These are phyloP conservation scores for Luffia ferchaultella DNA, from an alignment of 2,888 invertebrate genomes.

Conservation along the genomic window DNA sequence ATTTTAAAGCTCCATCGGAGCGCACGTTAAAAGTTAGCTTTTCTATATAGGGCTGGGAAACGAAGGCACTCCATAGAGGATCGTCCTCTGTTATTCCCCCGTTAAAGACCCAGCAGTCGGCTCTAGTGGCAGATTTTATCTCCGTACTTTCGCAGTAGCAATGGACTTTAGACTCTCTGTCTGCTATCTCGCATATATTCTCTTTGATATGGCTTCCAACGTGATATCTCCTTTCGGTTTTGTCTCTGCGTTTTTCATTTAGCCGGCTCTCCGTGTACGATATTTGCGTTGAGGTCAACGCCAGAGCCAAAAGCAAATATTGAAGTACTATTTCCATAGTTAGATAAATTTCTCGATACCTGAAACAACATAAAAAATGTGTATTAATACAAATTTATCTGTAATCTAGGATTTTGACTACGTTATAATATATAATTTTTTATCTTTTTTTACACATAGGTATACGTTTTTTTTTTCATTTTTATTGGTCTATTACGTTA, in stretches of 20 bases:
- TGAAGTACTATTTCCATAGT: conserved; percentile 52
- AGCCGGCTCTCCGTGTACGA: conserved; percentile 58
- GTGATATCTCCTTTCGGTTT: conserved; percentile 52
- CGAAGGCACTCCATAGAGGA: conserved; percentile 76
- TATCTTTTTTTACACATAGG: too few species aligned
- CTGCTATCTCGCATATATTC: conserved; percentile 68
- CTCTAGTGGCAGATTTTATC: conserved; percentile 68
- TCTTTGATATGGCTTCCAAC: conserved; percentile 38
- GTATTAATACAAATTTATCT: too few species aligned
- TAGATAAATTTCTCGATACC: conserved; percentile 21
- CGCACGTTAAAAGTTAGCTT: conserved; percentile 76
- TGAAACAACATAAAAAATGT: conserved; percentile 50
- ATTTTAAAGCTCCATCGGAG: conserved; percentile 72
- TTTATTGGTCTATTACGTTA: too few species aligned
- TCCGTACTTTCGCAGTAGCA: conserved; percentile 73
- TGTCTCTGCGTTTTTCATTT: conserved; percentile 62
- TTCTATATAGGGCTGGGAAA: conserved; percentile 73
- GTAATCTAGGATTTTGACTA: too few species aligned
- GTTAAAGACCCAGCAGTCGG: conserved; percentile 82
- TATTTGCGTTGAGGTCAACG: conserved; percentile 61
- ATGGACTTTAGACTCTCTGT: conserved; percentile 64
- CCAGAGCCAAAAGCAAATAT: conserved; percentile 60
- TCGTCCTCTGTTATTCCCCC: conserved; percentile 72
- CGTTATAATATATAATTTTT: too few species aligned
- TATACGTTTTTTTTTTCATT: too few species aligned